Conservation (phyloP, 2,888 invertebrate genomes). For the Ennomos erosarius region DNA sequence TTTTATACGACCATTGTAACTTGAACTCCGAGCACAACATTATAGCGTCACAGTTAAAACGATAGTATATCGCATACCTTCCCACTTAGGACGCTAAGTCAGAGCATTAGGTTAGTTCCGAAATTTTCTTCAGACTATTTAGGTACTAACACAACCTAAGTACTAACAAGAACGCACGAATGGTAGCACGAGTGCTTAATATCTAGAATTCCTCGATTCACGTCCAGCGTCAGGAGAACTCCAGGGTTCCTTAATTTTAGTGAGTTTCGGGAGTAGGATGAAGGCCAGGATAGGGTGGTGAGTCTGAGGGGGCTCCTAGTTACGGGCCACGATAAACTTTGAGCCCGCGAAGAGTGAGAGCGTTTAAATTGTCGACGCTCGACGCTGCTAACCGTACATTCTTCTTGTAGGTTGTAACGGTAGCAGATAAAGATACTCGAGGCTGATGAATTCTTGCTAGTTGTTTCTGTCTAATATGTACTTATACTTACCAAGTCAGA, state of each 20-base stretch:
- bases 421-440: conserved; percentile 42
- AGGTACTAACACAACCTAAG: conserved; percentile 54
- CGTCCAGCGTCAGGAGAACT: conserved; percentile 50
- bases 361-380: conserved; percentile 80
- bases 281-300: conserved; percentile 58
- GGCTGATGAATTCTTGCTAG: no score
- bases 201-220: conserved; percentile 72
- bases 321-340: conserved; percentile 80
- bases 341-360: conserved; percentile 78
- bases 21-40: conserved; percentile 8
- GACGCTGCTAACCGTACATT: conserved; percentile 77
- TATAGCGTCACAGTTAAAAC: conserved; percentile 2
- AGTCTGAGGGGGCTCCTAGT: conserved; percentile 67
- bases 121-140: conserved; percentile 68
- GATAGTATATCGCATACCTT: conserved; percentile 32
- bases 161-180: conserved; percentile 74
- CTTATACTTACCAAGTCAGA: no score
- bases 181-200: conserved; percentile 73
- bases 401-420: conserved; percentile 61
- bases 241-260: conserved; percentile 44
- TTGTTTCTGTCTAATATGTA: no score
- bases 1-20: conserved; percentile 15
- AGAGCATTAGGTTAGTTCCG: conserved; percentile 51
- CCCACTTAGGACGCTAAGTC: conserved; percentile 44
- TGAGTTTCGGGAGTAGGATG: conserved; percentile 40